Evolutionary conservation across 2,797 vertebrate species (phyloP).

Genomic region (Falco concolor): DNA sequence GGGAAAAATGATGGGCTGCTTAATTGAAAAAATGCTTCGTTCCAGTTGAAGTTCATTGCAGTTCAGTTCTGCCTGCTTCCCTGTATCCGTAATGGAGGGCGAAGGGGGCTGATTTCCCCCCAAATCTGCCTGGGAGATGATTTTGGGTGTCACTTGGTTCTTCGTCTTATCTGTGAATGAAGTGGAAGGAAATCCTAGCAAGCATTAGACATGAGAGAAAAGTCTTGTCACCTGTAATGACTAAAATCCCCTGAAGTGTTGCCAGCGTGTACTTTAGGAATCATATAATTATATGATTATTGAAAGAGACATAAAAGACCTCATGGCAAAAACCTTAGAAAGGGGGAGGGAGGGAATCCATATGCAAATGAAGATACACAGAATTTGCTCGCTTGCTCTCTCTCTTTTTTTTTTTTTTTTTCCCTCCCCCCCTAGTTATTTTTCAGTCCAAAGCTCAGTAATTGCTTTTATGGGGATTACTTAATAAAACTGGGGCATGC

Average conservation of each 20-base stretch:
- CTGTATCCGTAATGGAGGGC: not conserved
- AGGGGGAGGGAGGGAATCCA: conserved; percentile 2
- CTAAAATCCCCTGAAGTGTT: conserved; percentile 69
- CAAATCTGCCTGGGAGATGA: not conserved
- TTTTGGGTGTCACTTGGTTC: not conserved
- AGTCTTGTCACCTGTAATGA: conserved; percentile 68
- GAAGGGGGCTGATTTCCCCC: not conserved
- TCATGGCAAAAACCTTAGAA: conserved; percentile 56
- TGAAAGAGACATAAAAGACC: conserved; percentile 68
- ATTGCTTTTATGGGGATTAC: conserved; percentile 64
- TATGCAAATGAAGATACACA: conserved; percentile 49
- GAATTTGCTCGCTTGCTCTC: conserved; percentile 21
- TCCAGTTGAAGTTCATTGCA: not conserved
- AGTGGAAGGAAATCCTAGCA: conserved; percentile 20
- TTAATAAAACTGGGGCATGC: conserved; percentile 56
- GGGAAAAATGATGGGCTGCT: conserved; percentile 31
- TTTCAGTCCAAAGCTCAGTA: conserved; percentile 54
- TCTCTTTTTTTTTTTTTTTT: not conserved
- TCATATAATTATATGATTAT: conserved; percentile 70
- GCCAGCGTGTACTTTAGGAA: conserved; percentile 62
- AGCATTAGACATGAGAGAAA: conserved; percentile 40
- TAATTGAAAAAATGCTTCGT: conserved; percentile 43
- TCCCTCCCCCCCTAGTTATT: not conserved
- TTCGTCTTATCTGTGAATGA: conserved; percentile 16
- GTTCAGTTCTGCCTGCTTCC: not conserved